Evolutionary conservation across 2,888 invertebrate genomes (phyloP), one percentile per base, ranked within the genome.

Genomic region (Eilema griseolum): DNA sequence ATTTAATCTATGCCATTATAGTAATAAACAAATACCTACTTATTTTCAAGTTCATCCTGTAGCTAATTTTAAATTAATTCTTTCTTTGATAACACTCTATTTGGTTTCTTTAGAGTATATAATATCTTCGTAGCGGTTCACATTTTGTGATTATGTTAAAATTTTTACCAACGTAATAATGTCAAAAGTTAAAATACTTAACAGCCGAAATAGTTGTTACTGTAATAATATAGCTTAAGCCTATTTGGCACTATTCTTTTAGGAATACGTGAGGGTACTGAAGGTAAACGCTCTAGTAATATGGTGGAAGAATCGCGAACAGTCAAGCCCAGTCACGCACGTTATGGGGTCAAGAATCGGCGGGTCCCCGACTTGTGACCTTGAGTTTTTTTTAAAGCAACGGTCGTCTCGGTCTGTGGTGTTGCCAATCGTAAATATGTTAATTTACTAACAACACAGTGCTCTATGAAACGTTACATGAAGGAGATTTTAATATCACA

Each of bases 321-420:
- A 83, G 77, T 77, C 81, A 80, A 81, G 78, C 77, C 3, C 75
- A 80, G 84, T 79, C 87, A 85, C 85, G 86, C 75, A 80, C 77
- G 74, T 79, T 86, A 82, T 81, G 91, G 89, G 94, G 92, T 94
- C 94, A 94, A 95, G 89, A 93, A 86, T 92, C 94, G 90, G 82
- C 78, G 90, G 91, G 90, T 92, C 92, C 86, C 86, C 90, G 93
- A 90, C 93, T 86, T 80, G 80, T 92, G 91, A 89, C 94, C 94
- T 95, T 94, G 94, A 90, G 79, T 85, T 92, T 93, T 92, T 84
- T 91, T 31, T 31, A 28, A 86, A 80, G 81, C 89, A 91, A 92
- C 91, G 89, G 90, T 88, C 71, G 75, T 73, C 72, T 72, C 78
- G 72, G 72, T 73, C 78, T 73, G 75, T 61, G 75, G 77, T 77